Evolutionary conservation across 2,797 vertebrate genomes (phyloP), one percentile per base, ranked within the genome.

Genomic region (Hoplostethus atlanticus): DNA sequence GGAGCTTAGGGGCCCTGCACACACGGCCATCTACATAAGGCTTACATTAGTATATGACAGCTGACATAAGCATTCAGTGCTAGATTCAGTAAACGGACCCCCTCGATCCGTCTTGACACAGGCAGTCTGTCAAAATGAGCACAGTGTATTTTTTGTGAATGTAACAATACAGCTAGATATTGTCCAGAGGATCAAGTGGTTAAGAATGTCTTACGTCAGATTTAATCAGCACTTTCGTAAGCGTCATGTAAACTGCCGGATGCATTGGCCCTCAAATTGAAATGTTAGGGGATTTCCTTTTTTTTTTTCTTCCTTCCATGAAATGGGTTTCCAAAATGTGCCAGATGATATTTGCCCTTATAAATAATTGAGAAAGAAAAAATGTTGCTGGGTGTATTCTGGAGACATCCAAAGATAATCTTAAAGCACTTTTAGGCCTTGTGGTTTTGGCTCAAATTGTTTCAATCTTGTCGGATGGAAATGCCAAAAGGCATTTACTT

Each of bases 401-500:
- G 89, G 91, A 93, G 83, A 93, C 91, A 93, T 94, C 95, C 94
- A 95, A 95, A 95, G 94, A 95, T 92, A 90, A 94, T 92, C 91
- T 93, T 95, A 91, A 95, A 97, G 97, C 97, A 99, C 97, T 98
- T 98, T 97, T 94, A 95, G 95, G 93, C 94, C 88, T 93, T 80
- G 87, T 90, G 83, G 89, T 91, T 92, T 91, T 85, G 87, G 89
- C 91, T 93, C 80, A 89, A 92, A 93, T 90, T 85, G 87, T 93
- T 94, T 92, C 70, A 88, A 88, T 91, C 86, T 84, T 59, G 77
- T 87, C 53, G 76, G 81, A 87, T 87, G 85, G 76, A 86, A 92
- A 90, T 89, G 92, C 89, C 87, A 86, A 87, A 91, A 81, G 88
- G 91, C 91, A 88, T 94, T 87, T 21, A 87, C 82, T 89, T 84